These are phyloP conservation scores for Mongoloraphidia duomilia DNA, from an alignment of 2,888 invertebrate genomes.

Conservation along the genomic window DNA sequence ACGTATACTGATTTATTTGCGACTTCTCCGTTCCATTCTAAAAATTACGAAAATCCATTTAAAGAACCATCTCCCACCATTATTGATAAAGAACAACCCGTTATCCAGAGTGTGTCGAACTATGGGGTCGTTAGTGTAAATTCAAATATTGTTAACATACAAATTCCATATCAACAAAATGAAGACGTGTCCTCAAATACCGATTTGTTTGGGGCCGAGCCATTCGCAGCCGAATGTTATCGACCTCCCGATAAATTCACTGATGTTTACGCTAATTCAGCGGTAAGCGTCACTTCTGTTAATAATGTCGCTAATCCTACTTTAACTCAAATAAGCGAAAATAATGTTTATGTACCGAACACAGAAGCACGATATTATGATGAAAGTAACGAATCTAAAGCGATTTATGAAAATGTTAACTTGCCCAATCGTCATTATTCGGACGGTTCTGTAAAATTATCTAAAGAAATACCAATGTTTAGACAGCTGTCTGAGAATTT, in stretches of 20 bases:
- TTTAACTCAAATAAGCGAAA: too few relatives aligned
- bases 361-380: too few relatives aligned
- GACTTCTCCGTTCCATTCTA: too few relatives aligned
- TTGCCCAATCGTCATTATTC: conserved; percentile 10
- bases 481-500: neutral
- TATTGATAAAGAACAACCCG: neutral
- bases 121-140: conserved; percentile 24
- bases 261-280: too few relatives aligned
- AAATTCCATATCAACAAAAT: conserved; percentile 16
- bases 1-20: too few relatives aligned
- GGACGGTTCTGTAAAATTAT: neutral
- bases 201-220: conserved; percentile 21
- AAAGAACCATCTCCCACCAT: too few relatives aligned
- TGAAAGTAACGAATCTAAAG: conserved; percentile 6
- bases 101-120: conserved; percentile 18
- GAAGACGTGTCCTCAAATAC: conserved; percentile 19
- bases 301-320: too few relatives aligned
- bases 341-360: too few relatives aligned
- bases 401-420: conserved; percentile 19
- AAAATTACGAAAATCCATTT: too few relatives aligned
- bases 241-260: too few relatives aligned
- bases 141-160: conserved; percentile 21
- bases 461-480: neutral
- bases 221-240: conserved; percentile 1
- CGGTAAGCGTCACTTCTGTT: too few relatives aligned